A percentile compares a stretch with the other conserved stretches of the same genome.
phyloP scores from a whole-genome alignment of 2,113 vertebrate species.

The human region DNA sequence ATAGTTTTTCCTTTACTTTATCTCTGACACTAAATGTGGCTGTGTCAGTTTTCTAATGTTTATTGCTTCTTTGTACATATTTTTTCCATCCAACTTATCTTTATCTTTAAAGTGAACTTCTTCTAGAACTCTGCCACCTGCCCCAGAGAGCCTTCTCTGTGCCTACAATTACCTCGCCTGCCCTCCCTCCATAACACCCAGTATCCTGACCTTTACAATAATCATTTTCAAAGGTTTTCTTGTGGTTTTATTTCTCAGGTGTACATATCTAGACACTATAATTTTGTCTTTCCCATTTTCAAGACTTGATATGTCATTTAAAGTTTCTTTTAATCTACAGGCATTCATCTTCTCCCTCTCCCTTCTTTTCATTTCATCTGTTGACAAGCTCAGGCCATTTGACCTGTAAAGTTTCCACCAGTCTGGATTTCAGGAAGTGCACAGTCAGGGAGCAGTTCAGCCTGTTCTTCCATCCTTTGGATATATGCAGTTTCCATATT shows the following conservation, averaged over 20 bases:
- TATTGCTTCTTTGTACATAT: not conserved
- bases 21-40: not conserved
- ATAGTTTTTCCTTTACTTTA: not conserved
- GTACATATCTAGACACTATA: not conserved
- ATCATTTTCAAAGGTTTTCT: not conserved
- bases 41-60: not conserved
- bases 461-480: not conserved
- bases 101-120: not conserved
- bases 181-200: not conserved
- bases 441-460: not conserved
- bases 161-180: not conserved
- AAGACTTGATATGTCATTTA: not conserved
- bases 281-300: not conserved
- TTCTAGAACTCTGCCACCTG: not conserved
- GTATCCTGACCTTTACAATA: not conserved
- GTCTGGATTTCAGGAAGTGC: not conserved
- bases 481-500: no score
- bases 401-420: not conserved
- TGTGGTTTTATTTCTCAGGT: not conserved
- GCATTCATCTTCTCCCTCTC: not conserved
- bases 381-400: not conserved
- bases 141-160: not conserved
- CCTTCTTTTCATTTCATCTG: not conserved
- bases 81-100: not conserved
- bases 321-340: not conserved